phyloP scores from a whole-genome alignment of 23 tunicate genomes.

The Ciona savignyi region DNA sequence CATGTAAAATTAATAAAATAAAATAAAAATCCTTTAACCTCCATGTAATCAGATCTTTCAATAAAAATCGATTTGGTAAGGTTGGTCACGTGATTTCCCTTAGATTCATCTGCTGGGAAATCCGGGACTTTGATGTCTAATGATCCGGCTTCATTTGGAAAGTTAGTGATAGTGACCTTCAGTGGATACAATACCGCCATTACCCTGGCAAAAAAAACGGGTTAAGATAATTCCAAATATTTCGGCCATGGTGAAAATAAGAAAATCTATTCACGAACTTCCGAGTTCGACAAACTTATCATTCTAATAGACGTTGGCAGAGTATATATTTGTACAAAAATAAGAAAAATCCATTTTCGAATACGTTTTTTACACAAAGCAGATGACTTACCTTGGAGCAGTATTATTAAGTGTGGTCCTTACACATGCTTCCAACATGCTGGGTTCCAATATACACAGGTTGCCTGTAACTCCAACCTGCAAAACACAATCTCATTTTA shows the following conservation, averaged over 20 bases:
- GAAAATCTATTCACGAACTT: too few species aligned
- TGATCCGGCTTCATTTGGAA: constrained; percentile 19
- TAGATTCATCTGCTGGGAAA: constrained; percentile 83
- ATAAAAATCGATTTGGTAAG: constrained; percentile 39
- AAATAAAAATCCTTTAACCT: too few species aligned
- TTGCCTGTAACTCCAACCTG: constrained; percentile 83
- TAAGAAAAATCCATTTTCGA: too few species aligned
- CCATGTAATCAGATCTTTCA: constrained; percentile 55
- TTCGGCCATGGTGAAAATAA: too few species aligned
- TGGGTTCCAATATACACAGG: constrained; percentile 66
- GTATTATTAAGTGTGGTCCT: constrained; percentile 52
- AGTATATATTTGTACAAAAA: too few species aligned
- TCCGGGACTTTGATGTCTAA: constrained; percentile 39
- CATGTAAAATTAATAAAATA: too few species aligned
- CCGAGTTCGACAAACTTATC: too few species aligned
- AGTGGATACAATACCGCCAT: constrained; percentile 87
- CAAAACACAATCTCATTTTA: too few species aligned
- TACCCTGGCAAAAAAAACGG: too few species aligned
- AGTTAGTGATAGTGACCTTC: constrained; percentile 68
- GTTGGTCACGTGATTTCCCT: constrained; percentile 29
- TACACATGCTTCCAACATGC: constrained; percentile 79
- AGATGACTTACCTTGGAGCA: constrained; percentile 56
- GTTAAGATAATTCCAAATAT: too few species aligned
- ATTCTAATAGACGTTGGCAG: too few species aligned
- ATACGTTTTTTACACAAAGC: too few species aligned